Evolutionary conservation across 1,140 invertebrate species (phyloP), one percentile per base, ranked within the genome.

Genomic region (Bradysia coprophila): DNA sequence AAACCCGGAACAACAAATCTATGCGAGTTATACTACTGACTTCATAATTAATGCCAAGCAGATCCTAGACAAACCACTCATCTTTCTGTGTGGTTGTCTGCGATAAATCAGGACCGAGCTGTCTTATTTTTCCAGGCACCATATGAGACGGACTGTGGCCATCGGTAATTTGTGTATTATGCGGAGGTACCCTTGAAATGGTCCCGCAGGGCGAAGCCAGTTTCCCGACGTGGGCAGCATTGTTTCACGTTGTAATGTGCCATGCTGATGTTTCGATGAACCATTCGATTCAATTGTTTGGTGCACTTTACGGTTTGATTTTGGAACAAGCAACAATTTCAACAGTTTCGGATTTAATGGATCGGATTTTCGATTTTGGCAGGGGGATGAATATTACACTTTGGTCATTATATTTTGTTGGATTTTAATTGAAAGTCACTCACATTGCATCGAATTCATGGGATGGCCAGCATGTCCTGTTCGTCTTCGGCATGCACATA

Each of bases 121-220:
- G 57, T 54, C 56, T 55, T 49, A 58, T 58, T 32, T 58, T 60
- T 53, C 55, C 52, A 57, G 56, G 55, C 56, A 58, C 58, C 54
- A 59, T 57, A 59, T 60, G 57, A 56, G 57, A 60, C 57, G 57
- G 57, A 60, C 57, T 60, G 54, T 60, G 57, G 56, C 54, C 57
- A 60, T 59, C 57, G 56, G 54, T 52, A 54, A 58, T 41, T 52
- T 60, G 56, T 51, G 56, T 58, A 53, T 56, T 53, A 55, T 59
- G 65, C 68, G 64, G 64, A 64, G 66, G 62, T 73, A 75, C 78
- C 76, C 77, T 72, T n/a, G n/a, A n/a, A 72, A 68, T 71, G 69
- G 79, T 79, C 79, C 81, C 82, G 75, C 83, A 88, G 83, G 83
- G 83, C 76, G 81, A 76, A 73, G 75, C 82, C 78, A 85, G 83